Evolutionary conservation across 37 sponge, comb jelly and placozoan species (phyloP).

Genomic region (Halisarca cf. caerulea): DNA sequence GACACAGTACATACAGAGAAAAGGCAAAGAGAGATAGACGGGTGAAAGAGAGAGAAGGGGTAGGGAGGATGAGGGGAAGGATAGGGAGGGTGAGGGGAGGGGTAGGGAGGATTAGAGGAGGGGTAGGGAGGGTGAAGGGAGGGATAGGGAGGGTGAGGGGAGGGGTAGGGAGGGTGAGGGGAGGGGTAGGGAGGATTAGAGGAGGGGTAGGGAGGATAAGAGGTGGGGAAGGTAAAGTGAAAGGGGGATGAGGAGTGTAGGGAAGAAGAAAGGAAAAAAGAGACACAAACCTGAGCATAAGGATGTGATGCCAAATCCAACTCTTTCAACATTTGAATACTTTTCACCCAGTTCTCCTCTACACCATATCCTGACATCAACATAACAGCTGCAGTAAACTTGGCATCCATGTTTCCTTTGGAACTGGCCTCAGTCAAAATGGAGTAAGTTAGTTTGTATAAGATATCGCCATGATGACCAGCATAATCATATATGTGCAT

Average conservation of each 20-base stretch:
- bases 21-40: background rate
- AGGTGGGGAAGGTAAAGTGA: too few relatives aligned
- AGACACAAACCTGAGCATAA: slow-evolving; percentile 82
- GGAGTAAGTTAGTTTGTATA: slow-evolving; percentile 39
- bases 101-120: background rate
- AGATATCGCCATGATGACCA: slow-evolving; percentile 19
- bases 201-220: too few relatives aligned
- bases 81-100: background rate
- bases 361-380: slow-evolving; percentile 62
- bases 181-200: too few relatives aligned
- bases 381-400: slow-evolving; percentile 77
- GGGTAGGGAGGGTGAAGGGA: background rate
- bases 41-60: background rate
- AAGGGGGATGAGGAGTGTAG: too few relatives aligned
- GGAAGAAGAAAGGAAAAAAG: too few relatives aligned
- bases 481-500: background rate
- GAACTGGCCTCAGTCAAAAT: slow-evolving; percentile 60
- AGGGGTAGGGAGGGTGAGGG: too few relatives aligned
- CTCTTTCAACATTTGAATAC: slow-evolving; percentile 65
- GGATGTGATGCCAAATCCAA: slow-evolving; percentile 85
- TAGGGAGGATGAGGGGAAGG: background rate
- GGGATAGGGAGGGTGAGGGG: too few relatives aligned
- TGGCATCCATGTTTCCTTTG: slow-evolving; percentile 63
- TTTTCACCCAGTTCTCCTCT: slow-evolving; percentile 6
- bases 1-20: background rate